Percentiles rank a stretch among this genome's conserved stretches.
These are phyloP conservation scores for Geodia barretti DNA, from an alignment of 37 sponge, comb jelly and placozoan species.

Conservation along the genomic window DNA sequence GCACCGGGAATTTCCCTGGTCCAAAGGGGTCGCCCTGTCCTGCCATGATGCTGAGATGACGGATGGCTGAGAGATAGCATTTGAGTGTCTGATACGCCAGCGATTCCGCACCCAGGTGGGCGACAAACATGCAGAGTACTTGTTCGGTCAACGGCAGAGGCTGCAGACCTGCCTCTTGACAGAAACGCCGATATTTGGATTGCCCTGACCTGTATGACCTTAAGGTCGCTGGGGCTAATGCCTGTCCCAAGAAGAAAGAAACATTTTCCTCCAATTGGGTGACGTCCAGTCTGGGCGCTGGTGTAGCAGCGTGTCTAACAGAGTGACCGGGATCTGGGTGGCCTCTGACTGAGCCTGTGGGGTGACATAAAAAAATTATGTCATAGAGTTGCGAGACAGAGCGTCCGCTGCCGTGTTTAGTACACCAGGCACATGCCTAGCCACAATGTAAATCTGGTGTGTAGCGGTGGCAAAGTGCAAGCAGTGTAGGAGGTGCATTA, in stretches of 20 bases:
- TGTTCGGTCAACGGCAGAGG: conserved; percentile 15
- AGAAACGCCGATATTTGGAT: not conserved
- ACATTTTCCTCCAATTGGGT: conserved; percentile 28
- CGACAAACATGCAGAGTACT: not conserved
- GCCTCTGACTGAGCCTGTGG: conserved; percentile 4
- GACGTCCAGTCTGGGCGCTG: conserved; percentile 32
- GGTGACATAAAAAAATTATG: not conserved
- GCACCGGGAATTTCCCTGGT: not conserved
- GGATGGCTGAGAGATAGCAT: conserved; percentile 15
- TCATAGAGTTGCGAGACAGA: conserved; percentile 25
- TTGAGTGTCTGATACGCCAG: conserved; percentile 13
- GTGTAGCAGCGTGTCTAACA: not conserved
- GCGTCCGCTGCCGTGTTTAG: conserved; percentile 37
- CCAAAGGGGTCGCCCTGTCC: conserved; percentile 9
- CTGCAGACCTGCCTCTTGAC: not conserved
- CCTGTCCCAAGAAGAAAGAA: not conserved
- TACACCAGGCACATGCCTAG: conserved; percentile 41
- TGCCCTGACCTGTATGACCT: conserved; percentile 1
- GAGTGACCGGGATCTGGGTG: conserved; percentile 9
- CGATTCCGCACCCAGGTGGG: not conserved
- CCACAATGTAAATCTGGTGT: conserved; percentile 4
- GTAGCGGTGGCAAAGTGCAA: conserved; percentile 24
- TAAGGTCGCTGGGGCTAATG: conserved; percentile 5
- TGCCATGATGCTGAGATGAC: conserved; percentile 18
- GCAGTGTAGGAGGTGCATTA: conserved; percentile 36